Percentiles rank a stretch among this genome's conserved stretches.
Conservation (phyloP, 2,113 vertebrate genomes). For the Ciconia maguari region DNA sequence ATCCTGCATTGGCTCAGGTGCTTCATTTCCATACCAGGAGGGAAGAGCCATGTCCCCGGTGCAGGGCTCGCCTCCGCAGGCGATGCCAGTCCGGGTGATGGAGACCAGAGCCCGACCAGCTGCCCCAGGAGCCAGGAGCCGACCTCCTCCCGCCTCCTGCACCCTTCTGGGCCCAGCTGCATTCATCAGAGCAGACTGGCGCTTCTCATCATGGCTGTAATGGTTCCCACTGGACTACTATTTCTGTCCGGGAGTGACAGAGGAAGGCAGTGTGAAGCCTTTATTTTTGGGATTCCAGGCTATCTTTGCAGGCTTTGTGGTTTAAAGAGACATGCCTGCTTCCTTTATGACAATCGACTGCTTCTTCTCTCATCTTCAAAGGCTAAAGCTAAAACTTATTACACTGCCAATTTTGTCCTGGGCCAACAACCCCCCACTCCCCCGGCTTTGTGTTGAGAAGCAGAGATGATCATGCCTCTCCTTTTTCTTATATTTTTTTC, state of each 20-base stretch:
- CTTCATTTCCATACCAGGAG: not conserved
- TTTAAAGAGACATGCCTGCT: not conserved
- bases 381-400: slow-evolving; percentile 9
- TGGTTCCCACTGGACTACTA: slow-evolving; percentile 53
- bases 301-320: slow-evolving; percentile 61
- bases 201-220: not conserved
- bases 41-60: fast-evolving
- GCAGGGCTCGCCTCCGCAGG: not conserved
- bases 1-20: slow-evolving; percentile 30
- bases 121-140: not conserved
- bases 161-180: not conserved
- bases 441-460: not conserved
- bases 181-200: not conserved
- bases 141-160: not conserved
- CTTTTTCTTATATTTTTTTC: not conserved
- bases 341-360: slow-evolving; percentile 13
- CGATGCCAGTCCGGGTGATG: not conserved
- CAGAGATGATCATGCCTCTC: not conserved
- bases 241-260: slow-evolving; percentile 47
- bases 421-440: not conserved
- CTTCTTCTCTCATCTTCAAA: slow-evolving; percentile 64
- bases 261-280: slow-evolving; percentile 39
- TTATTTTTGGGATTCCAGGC: slow-evolving; percentile 50
- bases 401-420: not conserved
- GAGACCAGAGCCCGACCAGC: not conserved